phyloP scores from a whole-genome alignment of 2,888 invertebrate genomes.

The Latheticus oryzae region DNA sequence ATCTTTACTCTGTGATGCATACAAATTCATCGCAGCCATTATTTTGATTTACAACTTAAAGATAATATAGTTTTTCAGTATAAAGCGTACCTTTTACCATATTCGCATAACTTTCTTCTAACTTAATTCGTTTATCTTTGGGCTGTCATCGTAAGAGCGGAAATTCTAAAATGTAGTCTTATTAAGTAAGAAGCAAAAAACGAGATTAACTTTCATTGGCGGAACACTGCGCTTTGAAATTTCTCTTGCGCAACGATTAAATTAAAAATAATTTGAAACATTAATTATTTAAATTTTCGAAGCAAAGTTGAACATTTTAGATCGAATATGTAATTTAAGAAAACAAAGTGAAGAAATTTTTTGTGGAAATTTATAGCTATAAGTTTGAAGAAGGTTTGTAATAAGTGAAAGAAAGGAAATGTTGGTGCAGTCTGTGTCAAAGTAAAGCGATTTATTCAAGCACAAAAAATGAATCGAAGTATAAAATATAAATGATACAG shows the following conservation, averaged over 20 bases:
- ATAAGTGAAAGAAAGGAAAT: constrained; percentile 23
- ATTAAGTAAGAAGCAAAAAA: constrained; percentile 38
- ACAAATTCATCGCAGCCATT: constrained; percentile 40
- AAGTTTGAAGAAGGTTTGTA: constrained; percentile 6
- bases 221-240: constrained; percentile 28
- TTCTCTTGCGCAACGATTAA: constrained; percentile 16
- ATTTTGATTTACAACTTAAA: constrained; percentile 43
- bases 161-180: constrained; percentile 40
- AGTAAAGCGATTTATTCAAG: constrained; percentile 34
- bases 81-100: constrained; percentile 40
- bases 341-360: too few relatives aligned
- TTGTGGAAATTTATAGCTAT: background rate
- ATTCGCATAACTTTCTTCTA: constrained; percentile 40
- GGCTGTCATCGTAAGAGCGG: constrained; percentile 40
- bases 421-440: constrained; percentile 25
- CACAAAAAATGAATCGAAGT: constrained; percentile 46
- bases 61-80: constrained; percentile 45
- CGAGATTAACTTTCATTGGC: constrained; percentile 36
- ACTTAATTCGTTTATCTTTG: constrained; percentile 41
- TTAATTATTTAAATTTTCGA: too few relatives aligned
- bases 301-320: too few relatives aligned
- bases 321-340: too few relatives aligned
- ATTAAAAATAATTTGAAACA: constrained; percentile 32
- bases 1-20: constrained; percentile 39
- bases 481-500: constrained; percentile 53